Conservation (phyloP, 2,113 vertebrate species). For the Nibea albiflora region DNA sequence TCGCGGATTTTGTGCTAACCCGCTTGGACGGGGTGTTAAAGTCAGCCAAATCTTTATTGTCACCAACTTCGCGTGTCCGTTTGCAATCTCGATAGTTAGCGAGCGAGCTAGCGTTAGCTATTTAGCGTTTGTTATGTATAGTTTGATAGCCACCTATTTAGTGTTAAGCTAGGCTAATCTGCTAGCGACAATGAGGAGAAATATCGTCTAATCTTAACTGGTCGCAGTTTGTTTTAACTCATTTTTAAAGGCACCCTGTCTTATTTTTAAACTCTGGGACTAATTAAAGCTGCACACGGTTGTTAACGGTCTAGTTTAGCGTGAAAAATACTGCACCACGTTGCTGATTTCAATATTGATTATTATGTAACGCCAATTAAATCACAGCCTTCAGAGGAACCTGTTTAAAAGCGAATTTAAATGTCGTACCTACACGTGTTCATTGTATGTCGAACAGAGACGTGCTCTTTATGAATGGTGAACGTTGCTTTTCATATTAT, state of each 20-base stretch:
- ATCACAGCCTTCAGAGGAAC: slow-evolving; percentile 2
- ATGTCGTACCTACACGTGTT: not conserved
- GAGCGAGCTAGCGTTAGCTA: slow-evolving; percentile 42
- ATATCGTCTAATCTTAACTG: slow-evolving; percentile 7
- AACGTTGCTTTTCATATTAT: too few species aligned
- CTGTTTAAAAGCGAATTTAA: not conserved
- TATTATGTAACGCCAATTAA: slow-evolving; percentile 60
- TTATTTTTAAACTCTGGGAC: not conserved
- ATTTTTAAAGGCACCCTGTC: not conserved
- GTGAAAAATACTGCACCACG: not conserved
- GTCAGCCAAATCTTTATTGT: not conserved
- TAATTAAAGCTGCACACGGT: not conserved
- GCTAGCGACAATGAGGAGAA: slow-evolving; percentile 40
- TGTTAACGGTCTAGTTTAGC: not conserved
- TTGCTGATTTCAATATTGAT: slow-evolving; percentile 9
- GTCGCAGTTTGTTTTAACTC: not conserved
- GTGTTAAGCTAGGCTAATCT: slow-evolving; percentile 75
- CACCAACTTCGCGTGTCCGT: not conserved
- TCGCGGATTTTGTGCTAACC: not conserved
- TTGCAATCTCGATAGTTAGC: slow-evolving; percentile 33
- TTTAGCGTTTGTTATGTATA: slow-evolving; percentile 56
- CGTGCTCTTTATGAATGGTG: not conserved
- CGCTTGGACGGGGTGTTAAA: not conserved
- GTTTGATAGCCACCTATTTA: slow-evolving; percentile 66
- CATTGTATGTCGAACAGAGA: not conserved